These are phyloP conservation scores for Aphidius ervi DNA, from an alignment of 1,140 invertebrate genomes.

Conservation along the genomic window DNA sequence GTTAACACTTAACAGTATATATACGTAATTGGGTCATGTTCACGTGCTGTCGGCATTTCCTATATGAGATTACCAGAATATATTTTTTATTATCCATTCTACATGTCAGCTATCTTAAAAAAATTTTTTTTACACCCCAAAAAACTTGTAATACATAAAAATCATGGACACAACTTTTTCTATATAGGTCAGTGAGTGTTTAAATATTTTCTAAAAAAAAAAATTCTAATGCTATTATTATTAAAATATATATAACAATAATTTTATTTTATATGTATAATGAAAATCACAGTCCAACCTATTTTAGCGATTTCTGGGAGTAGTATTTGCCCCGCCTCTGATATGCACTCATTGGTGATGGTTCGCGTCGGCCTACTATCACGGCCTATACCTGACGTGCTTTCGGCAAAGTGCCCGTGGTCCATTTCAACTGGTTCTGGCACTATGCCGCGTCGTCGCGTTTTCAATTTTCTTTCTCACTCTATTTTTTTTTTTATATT, in stretches of 20 bases:
- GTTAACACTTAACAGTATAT: too few relatives aligned
- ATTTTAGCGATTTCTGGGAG: not conserved
- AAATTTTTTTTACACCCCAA: too few relatives aligned
- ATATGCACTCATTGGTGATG: constrained; percentile 50
- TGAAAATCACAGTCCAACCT: constrained; percentile 13
- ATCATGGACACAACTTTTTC: too few relatives aligned
- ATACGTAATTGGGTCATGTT: too few relatives aligned
- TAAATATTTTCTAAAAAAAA: too few relatives aligned
- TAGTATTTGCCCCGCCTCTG: constrained; percentile 43
- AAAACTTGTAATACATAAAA: too few relatives aligned
- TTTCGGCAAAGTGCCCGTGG: constrained; percentile 32
- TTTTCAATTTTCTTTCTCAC: constrained; percentile 24
- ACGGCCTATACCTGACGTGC: constrained; percentile 47
- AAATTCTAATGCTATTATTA: too few relatives aligned
- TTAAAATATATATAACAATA: not conserved
- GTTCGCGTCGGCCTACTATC: constrained; percentile 48
- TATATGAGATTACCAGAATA: too few relatives aligned
- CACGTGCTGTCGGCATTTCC: too few relatives aligned
- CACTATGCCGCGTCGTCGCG: constrained; percentile 50
- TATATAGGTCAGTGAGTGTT: too few relatives aligned
- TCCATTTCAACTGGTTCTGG: constrained; percentile 38
- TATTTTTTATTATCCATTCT: too few relatives aligned
- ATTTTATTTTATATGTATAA: not conserved
- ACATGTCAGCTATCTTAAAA: too few relatives aligned
- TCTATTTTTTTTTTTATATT: constrained; percentile 19